Conservation (phyloP, 1,140 invertebrate species). For the Nasonia vitripennis region DNA sequence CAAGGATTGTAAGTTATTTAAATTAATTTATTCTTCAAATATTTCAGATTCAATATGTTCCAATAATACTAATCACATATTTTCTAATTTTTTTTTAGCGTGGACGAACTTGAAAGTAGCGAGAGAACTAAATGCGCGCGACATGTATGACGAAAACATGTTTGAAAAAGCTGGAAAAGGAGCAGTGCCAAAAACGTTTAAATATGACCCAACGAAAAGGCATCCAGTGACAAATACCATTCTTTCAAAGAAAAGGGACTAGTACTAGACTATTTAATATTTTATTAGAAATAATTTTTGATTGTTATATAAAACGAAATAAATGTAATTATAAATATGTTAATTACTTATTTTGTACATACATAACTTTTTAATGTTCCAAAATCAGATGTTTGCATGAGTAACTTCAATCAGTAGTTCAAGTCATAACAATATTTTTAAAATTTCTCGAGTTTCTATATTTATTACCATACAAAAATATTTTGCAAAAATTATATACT, state of each 20-base stretch:
- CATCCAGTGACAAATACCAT: slow-evolving; percentile 37
- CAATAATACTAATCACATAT: slow-evolving; percentile 37
- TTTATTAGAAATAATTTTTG: slow-evolving; percentile 47
- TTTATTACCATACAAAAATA: no score
- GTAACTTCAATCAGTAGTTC: no score
- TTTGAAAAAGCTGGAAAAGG: slow-evolving; percentile 90
- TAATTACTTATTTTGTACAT: no score
- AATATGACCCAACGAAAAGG: slow-evolving; percentile 86
- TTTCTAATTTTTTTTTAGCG: slow-evolving; percentile 74
- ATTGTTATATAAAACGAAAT: slow-evolving; percentile 44
- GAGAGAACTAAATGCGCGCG: slow-evolving; percentile 84
- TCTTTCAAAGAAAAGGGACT: slow-evolving; percentile 52
- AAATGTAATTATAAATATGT: slow-evolving; percentile 45
- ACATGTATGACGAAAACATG: slow-evolving; percentile 83
- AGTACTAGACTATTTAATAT: slow-evolving; percentile 34
- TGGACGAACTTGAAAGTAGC: slow-evolving; percentile 90
- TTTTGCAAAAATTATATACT: no score
- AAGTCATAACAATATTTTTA: no score
- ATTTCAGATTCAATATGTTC: background rate
- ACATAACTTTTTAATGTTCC: no score
- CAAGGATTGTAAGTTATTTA: slow-evolving; percentile 85
- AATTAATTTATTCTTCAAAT: background rate
- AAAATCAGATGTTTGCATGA: no score
- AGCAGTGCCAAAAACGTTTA: slow-evolving; percentile 90
- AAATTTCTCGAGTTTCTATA: no score